phyloP scores from a whole-genome alignment of 2,113 vertebrate genomes.

The Brachyistius frenatus region DNA sequence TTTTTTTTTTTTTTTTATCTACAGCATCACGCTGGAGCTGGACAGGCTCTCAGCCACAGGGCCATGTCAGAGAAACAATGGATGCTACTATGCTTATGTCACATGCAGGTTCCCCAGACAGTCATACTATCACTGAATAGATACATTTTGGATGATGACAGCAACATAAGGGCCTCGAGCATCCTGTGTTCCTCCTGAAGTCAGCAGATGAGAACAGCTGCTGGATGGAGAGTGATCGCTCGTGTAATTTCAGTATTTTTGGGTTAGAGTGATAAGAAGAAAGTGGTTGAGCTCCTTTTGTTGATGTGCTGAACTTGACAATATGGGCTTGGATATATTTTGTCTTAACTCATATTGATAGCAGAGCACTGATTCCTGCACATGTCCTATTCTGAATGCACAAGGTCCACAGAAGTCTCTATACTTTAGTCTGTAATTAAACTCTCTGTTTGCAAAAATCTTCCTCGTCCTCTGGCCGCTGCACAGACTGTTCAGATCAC shows the following conservation, averaged over 20 bases:
- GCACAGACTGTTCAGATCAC: not conserved
- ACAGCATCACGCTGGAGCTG: not conserved
- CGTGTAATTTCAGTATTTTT: not conserved
- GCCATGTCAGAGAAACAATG: not conserved
- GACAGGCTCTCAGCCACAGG: not conserved
- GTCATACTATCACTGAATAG: not conserved
- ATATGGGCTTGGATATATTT: too few relatives aligned
- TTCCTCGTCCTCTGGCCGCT: not conserved
- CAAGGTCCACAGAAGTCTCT: not conserved
- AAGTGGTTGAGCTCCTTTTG: too few relatives aligned
- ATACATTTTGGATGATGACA: constrained; percentile 1
- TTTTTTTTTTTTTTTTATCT: constrained; percentile 3
- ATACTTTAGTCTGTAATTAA: constrained; percentile 27
- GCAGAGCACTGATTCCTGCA: not conserved
- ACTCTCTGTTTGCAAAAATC: too few relatives aligned
- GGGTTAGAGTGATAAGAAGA: not conserved
- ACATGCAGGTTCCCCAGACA: constrained; percentile 1
- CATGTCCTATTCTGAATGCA: not conserved
- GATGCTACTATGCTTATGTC: not conserved
- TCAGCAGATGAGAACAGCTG: constrained; percentile 23
- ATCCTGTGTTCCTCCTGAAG: constrained; percentile 6
- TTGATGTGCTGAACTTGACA: too few relatives aligned
- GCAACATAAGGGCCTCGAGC: not conserved
- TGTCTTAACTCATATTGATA: too few relatives aligned
- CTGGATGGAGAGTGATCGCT: not conserved